Percentiles rank a stretch among this genome's conserved stretches.
Conservation (phyloP, 2,113 vertebrate species). For the Corythaixoides concolor region DNA sequence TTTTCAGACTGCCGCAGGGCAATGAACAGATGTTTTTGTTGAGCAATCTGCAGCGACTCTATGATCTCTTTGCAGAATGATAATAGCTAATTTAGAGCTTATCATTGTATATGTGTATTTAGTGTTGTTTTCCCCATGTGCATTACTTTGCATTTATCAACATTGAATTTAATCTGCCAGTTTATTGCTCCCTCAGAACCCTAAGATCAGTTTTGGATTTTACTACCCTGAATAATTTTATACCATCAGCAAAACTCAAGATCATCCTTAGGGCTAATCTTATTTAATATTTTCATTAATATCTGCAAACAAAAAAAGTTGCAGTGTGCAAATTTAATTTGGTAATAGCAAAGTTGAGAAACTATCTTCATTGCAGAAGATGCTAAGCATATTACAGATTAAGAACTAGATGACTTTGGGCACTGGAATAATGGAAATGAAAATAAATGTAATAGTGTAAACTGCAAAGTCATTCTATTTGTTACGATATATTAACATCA, state of each 20-base stretch:
- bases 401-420: constrained; percentile 15
- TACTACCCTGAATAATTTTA: constrained; percentile 33
- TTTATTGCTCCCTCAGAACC: constrained; percentile 47
- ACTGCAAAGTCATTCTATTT: not conserved
- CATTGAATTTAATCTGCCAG: constrained; percentile 48
- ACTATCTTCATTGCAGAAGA: not conserved
- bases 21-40: constrained; percentile 51
- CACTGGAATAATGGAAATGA: not conserved
- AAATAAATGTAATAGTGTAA: not conserved
- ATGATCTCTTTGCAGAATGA: constrained; percentile 57
- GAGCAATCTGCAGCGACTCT: constrained; percentile 36
- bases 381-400: not conserved
- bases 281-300: constrained; percentile 60
- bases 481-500: not conserved
- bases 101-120: constrained; percentile 55
- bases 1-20: constrained; percentile 27
- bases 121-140: constrained; percentile 56
- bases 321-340: constrained; percentile 6
- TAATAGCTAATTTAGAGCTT: constrained; percentile 64
- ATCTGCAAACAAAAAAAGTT: constrained; percentile 5
- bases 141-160: constrained; percentile 56
- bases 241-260: not conserved
- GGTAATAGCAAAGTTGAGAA: not conserved
- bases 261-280: constrained; percentile 17
- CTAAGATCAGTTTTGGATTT: constrained; percentile 29